These are phyloP conservation scores for Brachionus calyciflorus DNA, from an alignment of 1,140 invertebrate species.

Conservation along the genomic window DNA sequence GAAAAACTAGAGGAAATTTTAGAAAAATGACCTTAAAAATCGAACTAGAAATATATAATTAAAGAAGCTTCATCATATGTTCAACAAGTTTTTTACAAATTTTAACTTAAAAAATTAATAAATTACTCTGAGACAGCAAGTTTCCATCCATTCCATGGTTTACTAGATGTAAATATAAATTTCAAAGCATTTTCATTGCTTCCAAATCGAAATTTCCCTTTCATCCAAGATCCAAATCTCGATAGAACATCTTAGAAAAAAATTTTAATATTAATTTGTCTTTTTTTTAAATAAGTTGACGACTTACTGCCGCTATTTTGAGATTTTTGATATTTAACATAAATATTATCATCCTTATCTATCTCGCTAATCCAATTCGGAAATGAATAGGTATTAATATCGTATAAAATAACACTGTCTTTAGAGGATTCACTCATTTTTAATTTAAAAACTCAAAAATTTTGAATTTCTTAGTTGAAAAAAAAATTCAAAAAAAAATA, in stretches of 20 bases:
- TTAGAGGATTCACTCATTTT: neutral
- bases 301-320: conserved; percentile 6
- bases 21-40: too few relatives aligned
- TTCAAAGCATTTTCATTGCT: conserved; percentile 26
- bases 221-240: conserved; percentile 28
- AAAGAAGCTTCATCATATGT: too few relatives aligned
- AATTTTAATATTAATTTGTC: too few relatives aligned
- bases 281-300: too few relatives aligned
- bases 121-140: conserved; percentile 15
- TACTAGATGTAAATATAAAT: conserved; percentile 40
- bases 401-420: conserved; percentile 12
- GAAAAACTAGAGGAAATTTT: too few relatives aligned
- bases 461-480: conserved; percentile 10
- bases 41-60: too few relatives aligned
- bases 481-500: conserved; percentile 1
- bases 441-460: conserved; percentile 4
- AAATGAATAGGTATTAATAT: conserved; percentile 5
- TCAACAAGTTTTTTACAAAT: neutral
- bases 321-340: conserved; percentile 7
- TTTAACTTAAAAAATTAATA: neutral
- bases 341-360: neutral
- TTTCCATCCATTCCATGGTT: conserved; percentile 43
- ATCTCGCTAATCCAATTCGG: conserved; percentile 12
- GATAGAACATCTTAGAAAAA: neutral
- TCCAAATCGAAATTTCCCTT: neutral